A percentile compares a stretch with the other conserved stretches of the same genome.
Evolutionary conservation across 1,140 invertebrate species (phyloP).

Genomic region (Coenobita brevimanus): DNA sequence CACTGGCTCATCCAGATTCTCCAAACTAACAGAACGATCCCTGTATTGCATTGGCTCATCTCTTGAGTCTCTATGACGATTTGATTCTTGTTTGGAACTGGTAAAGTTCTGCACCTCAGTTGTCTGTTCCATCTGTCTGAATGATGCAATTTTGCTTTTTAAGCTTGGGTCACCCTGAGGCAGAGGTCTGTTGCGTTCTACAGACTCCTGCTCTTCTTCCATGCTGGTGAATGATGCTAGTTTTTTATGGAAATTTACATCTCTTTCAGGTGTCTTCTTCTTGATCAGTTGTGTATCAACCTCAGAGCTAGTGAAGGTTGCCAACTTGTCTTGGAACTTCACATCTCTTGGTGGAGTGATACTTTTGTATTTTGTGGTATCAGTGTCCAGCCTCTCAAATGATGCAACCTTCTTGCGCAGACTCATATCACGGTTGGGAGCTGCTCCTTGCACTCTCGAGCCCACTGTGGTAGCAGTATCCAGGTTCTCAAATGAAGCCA

Average conservation of each 20-base stretch:
- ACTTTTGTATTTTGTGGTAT: conserved; percentile 67
- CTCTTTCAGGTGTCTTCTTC: conserved; percentile 68
- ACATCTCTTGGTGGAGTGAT: conserved; percentile 53
- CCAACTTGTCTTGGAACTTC: conserved; percentile 66
- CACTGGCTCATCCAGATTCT: conserved; percentile 53
- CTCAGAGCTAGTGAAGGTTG: conserved; percentile 55
- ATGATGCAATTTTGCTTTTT: conserved; percentile 70
- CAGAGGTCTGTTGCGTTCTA: conserved; percentile 2
- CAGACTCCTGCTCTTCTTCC: conserved; percentile 49
- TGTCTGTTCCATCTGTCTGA: conserved; percentile 66
- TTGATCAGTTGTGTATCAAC: conserved; percentile 26
- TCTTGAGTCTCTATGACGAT: background rate
- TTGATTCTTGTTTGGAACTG: no score
- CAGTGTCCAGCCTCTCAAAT: conserved; percentile 69
- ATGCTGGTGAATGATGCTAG: conserved; percentile 63
- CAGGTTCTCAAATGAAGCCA: conserved; percentile 70
- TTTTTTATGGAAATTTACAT: conserved; percentile 67
- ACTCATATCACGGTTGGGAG: conserved; percentile 50
- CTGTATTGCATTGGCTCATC: conserved; percentile 29
- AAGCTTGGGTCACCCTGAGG: conserved; percentile 50
- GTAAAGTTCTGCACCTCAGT: conserved; percentile 13
- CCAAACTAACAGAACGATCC: conserved; percentile 66
- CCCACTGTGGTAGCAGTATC: conserved; percentile 52
- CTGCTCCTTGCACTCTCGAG: conserved; percentile 58
- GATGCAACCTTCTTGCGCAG: conserved; percentile 62